Base-by-base conservation (phyloP, 2,888 invertebrate genomes). In the Agriopis marginaria region DNA sequence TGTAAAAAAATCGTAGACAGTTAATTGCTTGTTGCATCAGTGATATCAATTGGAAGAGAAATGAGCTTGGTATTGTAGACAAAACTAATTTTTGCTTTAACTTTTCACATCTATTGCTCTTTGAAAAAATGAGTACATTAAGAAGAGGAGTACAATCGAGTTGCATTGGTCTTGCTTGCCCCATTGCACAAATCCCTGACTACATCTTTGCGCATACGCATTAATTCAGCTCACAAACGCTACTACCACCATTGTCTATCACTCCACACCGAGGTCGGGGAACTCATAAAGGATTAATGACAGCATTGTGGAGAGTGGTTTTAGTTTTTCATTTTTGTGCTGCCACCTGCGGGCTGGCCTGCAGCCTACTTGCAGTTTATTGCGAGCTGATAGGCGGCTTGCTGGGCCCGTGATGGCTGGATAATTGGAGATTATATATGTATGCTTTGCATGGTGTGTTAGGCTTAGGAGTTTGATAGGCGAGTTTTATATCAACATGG, bases 221-320 rank as follows among this genome's bases (percentile, higher is more conserved):
- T 93, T 92, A 86, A 94, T 93, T 92, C 93, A 84, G 82, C 92
- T 89, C 93, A 92, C 93, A 92, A 87, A 82, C 88, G 77, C 87
- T 81, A 86, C 92, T 88, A 89, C 90, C 87, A 89, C 91, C 92
- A 94, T 94, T 93, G 93, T 94, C 93, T 94, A 93, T 92, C 92
- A 92, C 89, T 84, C 82, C 80, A 82, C 79, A 77, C 83, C 62
- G 85, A 83, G 93, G 86, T 91, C 90, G 85, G 80, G 79, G 88
- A 89, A 88, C 93, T 85, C 88, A 89, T 92, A 91, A 89, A 92
- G 89, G 90, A 93, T 91, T 93, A 92, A 92, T 91, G 92, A 89
- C 88, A 89, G 87, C 84, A 90, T 91, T 92, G 91, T 90, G 84
- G 83, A 54, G 82, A 84, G 82, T 80, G 82, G 82, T 81, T 84